Conservation (phyloP, 2,113 vertebrate species). For the Aleadryas rufinucha region DNA sequence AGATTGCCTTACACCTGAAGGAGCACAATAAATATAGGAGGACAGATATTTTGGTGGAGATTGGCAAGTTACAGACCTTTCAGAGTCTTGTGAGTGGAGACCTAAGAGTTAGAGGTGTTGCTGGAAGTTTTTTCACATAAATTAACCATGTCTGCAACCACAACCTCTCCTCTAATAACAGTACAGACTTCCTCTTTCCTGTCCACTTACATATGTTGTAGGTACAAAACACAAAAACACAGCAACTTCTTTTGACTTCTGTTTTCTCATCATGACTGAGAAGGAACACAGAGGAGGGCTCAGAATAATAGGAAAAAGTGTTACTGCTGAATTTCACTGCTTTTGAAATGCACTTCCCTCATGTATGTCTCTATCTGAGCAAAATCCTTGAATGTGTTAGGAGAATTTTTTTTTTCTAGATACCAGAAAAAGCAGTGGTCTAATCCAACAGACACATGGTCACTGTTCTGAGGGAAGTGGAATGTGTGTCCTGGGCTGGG, state of each 20-base stretch:
- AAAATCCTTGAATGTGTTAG: not conserved
- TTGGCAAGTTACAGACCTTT: not conserved
- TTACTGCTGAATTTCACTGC: not conserved
- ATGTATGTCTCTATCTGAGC: not conserved
- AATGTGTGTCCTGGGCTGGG: not conserved
- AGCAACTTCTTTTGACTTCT: not conserved
- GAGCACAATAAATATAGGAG: not conserved
- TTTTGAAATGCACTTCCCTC: not conserved
- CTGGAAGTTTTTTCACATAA: not conserved
- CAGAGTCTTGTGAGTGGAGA: not conserved
- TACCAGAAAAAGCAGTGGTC: not conserved
- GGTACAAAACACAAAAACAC: not conserved
- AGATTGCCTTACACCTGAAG: not conserved
- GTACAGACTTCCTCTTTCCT: not conserved
- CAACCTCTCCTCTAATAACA: not conserved
- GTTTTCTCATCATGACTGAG: not conserved
- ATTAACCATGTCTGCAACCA: not conserved
- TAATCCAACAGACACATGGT: not conserved
- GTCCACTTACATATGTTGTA: rapidly evolving
- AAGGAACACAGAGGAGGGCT: not conserved
- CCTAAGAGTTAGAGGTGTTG: not conserved
- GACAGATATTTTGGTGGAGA: not conserved
- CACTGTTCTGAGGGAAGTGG: not conserved
- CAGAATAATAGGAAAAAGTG: not conserved
- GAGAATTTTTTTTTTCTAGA: not conserved